phyloP scores from a whole-genome alignment of 2,888 invertebrate genomes.

The Rhingia campestris region DNA sequence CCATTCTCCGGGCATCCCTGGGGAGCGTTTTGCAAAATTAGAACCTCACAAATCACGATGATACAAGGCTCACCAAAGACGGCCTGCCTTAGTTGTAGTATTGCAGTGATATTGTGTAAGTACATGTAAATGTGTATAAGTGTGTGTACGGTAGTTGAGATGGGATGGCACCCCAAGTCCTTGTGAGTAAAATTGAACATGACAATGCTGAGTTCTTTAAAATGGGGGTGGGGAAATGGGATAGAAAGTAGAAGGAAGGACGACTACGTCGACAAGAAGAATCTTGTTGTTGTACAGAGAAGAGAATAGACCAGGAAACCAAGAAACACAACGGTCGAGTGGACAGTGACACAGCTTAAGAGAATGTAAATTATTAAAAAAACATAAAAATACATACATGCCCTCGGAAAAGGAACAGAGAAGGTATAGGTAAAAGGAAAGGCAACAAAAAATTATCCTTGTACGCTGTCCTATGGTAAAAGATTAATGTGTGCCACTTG shows the following conservation, averaged over 20 bases:
- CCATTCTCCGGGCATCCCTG: conserved; percentile 20
- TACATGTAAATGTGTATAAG: conserved; percentile 4
- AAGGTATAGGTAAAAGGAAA: conserved; percentile 6
- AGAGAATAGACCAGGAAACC: conserved; percentile 3
- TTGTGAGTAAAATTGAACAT: conserved; percentile 50
- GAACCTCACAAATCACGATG: conserved; percentile 66
- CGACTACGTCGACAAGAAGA: neutral
- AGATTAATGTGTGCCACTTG: conserved; percentile 54
- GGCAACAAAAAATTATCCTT: conserved; percentile 27
- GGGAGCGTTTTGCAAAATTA: conserved; percentile 59
- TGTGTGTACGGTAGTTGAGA: neutral
- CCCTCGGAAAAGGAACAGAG: neutral
- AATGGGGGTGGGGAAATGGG: conserved; percentile 21
- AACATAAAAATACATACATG: neutral
- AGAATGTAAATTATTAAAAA: conserved; percentile 62
- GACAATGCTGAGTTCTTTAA: conserved; percentile 47
- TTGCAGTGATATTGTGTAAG: conserved; percentile 44
- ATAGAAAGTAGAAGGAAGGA: conserved; percentile 20
- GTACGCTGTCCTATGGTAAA: conserved; percentile 11
- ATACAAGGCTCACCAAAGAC: conserved; percentile 43
- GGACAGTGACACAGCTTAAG: conserved; percentile 48
- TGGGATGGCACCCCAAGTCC: conserved; percentile 13
- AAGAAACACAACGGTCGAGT: conserved; percentile 45
- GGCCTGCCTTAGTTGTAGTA: conserved; percentile 2
- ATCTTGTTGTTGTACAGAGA: neutral